Base-by-base conservation (phyloP, 2,113 vertebrate genomes). In the Mohoua ochrocephala region DNA sequence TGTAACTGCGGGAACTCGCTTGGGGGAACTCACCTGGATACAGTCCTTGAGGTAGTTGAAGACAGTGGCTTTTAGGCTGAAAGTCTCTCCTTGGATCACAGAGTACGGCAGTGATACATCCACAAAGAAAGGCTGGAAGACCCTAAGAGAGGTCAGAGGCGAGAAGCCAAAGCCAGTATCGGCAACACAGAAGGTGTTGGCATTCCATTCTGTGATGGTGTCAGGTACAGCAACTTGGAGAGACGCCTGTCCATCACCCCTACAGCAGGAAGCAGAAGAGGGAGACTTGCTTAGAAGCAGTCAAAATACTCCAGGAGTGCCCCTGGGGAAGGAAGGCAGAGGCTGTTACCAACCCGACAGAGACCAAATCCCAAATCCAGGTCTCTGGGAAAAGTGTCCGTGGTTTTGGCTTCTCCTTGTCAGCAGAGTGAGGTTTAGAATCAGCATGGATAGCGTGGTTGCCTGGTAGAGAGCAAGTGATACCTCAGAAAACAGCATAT, bases 111-210 rank as follows among this genome's bases (percentile, higher is more conserved):
- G 52, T 2, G 97, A 98, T 67, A 99, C 96, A 17, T 98, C 98
- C 83, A 99, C 98, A 57, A 99, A 99, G 97, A 99, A 99, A 0
- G 99, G 98, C 97, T 99, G 97, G 96, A 99, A 99, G 54, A 97
- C 98, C 1, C 84, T 98, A 21, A 99, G 95, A 24, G 89, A 88
- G 1, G 91, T 49, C 53, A 94, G 94, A 68, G 98, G 90, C 0
- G 99, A 98, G 22, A 99, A 96, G 8, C 99, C 98, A 35, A 99
- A 98, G 70, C 99, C 99, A 16, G 47, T 77, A 9, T 93, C 63
- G 0, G 98, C 99, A 50, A 98, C 95, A 56, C 99, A 99, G 97
- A 99, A 99, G 3, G 98, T 95, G 45, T 97, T 96, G 1, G 98
- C 98, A 5, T 98, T 98, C 99, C 99, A 99, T 84, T 98, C 97